phyloP scores from a whole-genome alignment of 1,140 invertebrate species.

The Neotoxoptera formosana region DNA sequence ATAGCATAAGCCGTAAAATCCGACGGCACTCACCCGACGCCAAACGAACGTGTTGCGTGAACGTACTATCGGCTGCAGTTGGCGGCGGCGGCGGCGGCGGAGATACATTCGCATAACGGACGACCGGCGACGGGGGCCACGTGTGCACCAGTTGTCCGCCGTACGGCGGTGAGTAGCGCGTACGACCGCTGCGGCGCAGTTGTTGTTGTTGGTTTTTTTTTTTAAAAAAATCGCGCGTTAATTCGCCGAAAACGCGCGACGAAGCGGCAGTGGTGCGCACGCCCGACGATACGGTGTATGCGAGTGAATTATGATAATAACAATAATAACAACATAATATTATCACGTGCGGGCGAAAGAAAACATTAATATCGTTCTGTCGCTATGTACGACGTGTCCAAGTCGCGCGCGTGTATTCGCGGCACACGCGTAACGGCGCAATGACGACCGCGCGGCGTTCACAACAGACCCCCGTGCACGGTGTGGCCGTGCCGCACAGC shows the following conservation, averaged over 20 bases:
- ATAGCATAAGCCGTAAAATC: too few relatives aligned
- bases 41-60: background rate
- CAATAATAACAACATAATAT: too few relatives aligned
- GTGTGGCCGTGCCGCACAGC: slow-evolving; percentile 34
- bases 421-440: background rate
- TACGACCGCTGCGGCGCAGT: background rate
- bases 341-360: too few relatives aligned
- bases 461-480: background rate
- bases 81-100: background rate
- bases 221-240: background rate
- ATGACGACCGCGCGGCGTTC: background rate
- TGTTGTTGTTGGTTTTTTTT: too few relatives aligned
- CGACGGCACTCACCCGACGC: slow-evolving; percentile 10
- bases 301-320: background rate
- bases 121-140: background rate
- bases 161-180: too few relatives aligned
- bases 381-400: too few relatives aligned
- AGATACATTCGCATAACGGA: background rate
- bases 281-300: too few relatives aligned
- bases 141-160: background rate
- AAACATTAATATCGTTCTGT: too few relatives aligned
- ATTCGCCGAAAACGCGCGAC: background rate
- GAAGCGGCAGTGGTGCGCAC: background rate
- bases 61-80: background rate
- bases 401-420: background rate